Percentiles rank a stretch among this genome's conserved stretches.
These are phyloP conservation scores for Tubulanus polymorphus DNA, from an alignment of 2,888 invertebrate genomes.

Conservation along the genomic window DNA sequence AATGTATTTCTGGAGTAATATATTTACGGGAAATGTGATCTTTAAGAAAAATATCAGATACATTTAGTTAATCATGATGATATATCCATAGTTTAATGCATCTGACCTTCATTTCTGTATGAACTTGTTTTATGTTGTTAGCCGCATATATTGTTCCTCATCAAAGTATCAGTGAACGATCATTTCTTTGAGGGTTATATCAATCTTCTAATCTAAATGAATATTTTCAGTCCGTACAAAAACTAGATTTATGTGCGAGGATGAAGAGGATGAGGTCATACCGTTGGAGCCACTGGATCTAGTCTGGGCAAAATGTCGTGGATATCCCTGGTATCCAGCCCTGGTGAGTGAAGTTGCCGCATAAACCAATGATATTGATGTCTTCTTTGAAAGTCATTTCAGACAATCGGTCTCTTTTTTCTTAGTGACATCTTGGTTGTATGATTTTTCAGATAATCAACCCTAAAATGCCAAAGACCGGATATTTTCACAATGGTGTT, in stretches of 20 bases:
- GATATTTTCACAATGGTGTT: conserved; percentile 86
- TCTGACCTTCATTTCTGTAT: too few species aligned
- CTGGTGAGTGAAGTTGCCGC: conserved; percentile 59
- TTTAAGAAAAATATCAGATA: too few species aligned
- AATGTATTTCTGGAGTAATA: too few species aligned
- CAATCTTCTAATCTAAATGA: too few species aligned
- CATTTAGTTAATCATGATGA: too few species aligned
- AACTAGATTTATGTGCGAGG: conserved; percentile 9
- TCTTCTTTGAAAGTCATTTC: not conserved
- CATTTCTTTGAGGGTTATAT: too few species aligned
- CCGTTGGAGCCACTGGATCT: conserved; percentile 79
- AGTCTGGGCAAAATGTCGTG: conserved; percentile 95
- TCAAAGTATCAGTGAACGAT: too few species aligned
- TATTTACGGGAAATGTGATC: too few species aligned
- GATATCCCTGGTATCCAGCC: conserved; percentile 97
- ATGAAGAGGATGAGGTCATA: conserved; percentile 45
- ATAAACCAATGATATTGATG: not conserved
- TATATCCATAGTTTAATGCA: too few species aligned
- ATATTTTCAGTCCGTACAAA: conserved; percentile 15
- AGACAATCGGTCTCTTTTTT: not conserved
- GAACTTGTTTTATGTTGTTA: too few species aligned
- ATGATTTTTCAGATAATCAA: conserved; percentile 69
- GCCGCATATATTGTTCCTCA: too few species aligned
- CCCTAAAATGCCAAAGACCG: conserved; percentile 84
- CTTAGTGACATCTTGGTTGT: not conserved